Evolutionary conservation across 2,888 invertebrate genomes (phyloP).

Genomic region (Gryllus longicercus): DNA sequence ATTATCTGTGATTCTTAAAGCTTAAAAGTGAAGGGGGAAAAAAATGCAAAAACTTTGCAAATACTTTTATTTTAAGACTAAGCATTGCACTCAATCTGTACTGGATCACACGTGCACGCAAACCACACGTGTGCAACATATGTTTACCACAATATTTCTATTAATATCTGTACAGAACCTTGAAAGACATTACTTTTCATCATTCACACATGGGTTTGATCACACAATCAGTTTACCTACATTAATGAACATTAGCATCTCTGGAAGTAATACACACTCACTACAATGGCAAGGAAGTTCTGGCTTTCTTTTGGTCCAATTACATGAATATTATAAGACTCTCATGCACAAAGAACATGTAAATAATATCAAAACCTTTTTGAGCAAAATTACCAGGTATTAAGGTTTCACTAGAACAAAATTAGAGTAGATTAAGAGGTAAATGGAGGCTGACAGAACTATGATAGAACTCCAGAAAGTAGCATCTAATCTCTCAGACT

Average conservation of each 20-base stretch:
- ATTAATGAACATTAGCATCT: background rate
- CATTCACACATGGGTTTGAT: background rate
- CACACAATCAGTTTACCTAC: background rate
- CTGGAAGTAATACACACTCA: background rate
- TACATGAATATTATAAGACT: background rate
- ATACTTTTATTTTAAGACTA: slow-evolving; percentile 8
- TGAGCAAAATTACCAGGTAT: background rate
- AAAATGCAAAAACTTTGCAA: background rate
- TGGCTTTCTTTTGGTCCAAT: background rate
- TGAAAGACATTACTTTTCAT: background rate
- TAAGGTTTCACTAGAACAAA: background rate
- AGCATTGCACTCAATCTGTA: slow-evolving; percentile 3
- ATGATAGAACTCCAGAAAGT: no score
- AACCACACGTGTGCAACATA: background rate
- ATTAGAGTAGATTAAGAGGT: background rate
- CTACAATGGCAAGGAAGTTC: background rate
- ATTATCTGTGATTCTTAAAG: no score
- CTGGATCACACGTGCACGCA: background rate
- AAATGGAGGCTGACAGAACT: no score
- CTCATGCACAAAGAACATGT: background rate
- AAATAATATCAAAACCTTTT: slow-evolving; percentile 11
- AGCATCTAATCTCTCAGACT: no score
- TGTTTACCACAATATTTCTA: background rate
- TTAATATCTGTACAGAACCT: background rate
- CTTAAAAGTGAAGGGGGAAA: no score